A percentile compares a stretch with the other conserved stretches of the same genome.
Conservation (phyloP, 1,140 invertebrate species). For the Brachionus angularis region DNA sequence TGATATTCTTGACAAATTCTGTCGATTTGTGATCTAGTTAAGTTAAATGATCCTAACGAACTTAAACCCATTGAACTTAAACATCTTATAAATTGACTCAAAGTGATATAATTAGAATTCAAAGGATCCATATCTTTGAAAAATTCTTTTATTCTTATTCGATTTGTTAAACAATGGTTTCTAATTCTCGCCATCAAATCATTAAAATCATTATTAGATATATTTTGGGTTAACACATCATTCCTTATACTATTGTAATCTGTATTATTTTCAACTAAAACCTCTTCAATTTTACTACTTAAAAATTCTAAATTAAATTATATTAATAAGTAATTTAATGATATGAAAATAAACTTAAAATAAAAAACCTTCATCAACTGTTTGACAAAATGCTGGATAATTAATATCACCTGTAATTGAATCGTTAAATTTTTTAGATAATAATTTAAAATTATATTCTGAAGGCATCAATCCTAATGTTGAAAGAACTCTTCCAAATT, state of each 20-base stretch:
- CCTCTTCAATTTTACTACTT: constrained; percentile 50
- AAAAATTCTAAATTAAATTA: constrained; percentile 53
- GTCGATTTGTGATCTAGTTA: constrained; percentile 52
- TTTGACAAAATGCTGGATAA: constrained; percentile 58
- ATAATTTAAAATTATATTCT: constrained; percentile 52
- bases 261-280: constrained; percentile 47
- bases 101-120: constrained; percentile 49
- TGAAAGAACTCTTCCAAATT: constrained; percentile 56
- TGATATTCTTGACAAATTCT: constrained; percentile 51
- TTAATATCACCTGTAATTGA: constrained; percentile 55
- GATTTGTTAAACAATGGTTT: constrained; percentile 53
- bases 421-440: constrained; percentile 55
- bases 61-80: constrained; percentile 53
- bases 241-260: constrained; percentile 44
- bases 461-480: constrained; percentile 54
- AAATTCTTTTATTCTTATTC: constrained; percentile 48
- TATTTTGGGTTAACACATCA: constrained; percentile 47
- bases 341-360: background rate
- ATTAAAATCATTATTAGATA: constrained; percentile 50
- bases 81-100: constrained; percentile 53
- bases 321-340: background rate
- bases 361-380: constrained; percentile 54
- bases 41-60: constrained; percentile 53
- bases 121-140: constrained; percentile 44
- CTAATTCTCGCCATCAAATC: constrained; percentile 55